These are phyloP conservation scores for Trissoscelio sp. DNA, from an alignment of 2,888 invertebrate genomes.

Conservation along the genomic window DNA sequence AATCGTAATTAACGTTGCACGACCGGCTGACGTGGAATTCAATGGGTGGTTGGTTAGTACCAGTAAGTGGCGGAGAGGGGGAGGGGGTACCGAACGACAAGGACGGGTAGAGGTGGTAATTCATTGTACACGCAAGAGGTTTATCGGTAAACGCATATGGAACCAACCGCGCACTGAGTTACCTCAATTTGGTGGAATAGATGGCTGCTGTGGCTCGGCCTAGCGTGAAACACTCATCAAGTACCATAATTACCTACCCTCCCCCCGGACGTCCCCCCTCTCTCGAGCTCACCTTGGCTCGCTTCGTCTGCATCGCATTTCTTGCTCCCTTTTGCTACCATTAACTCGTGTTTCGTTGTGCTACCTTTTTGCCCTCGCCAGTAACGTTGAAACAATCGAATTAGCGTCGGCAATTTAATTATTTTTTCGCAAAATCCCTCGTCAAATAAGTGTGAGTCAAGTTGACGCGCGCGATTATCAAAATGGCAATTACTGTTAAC, in stretches of 20 bases:
- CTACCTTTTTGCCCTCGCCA: conserved; percentile 3
- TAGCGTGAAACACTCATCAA: conserved; percentile 80
- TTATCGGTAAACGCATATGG: conserved; percentile 72
- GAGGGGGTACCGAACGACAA: not conserved
- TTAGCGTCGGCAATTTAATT: conserved; percentile 29
- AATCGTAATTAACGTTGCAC: conserved; percentile 70
- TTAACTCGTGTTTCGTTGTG: conserved; percentile 36
- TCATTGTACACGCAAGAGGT: conserved; percentile 72
- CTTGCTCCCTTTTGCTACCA: conserved; percentile 50
- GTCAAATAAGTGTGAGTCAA: not conserved
- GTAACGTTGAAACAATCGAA: conserved; percentile 53
- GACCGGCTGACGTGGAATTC: conserved; percentile 68
- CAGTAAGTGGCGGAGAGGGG: conserved; percentile 55
- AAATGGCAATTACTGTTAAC: conserved; percentile 31
- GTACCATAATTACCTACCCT: conserved; percentile 76
- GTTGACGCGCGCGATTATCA: not conserved
- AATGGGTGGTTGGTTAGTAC: conserved; percentile 67
- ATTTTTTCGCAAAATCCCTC: conserved; percentile 1
- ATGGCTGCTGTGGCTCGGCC: conserved; percentile 75
- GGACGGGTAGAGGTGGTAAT: conserved; percentile 63
- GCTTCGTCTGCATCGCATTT: conserved; percentile 37
- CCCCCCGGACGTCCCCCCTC: conserved; percentile 2
- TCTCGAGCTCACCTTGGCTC: conserved; percentile 3
- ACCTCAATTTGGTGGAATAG: conserved; percentile 74
- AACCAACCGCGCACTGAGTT: conserved; percentile 74